Conservation (phyloP, 1,140 invertebrate genomes). For the Capitella teleta region DNA sequence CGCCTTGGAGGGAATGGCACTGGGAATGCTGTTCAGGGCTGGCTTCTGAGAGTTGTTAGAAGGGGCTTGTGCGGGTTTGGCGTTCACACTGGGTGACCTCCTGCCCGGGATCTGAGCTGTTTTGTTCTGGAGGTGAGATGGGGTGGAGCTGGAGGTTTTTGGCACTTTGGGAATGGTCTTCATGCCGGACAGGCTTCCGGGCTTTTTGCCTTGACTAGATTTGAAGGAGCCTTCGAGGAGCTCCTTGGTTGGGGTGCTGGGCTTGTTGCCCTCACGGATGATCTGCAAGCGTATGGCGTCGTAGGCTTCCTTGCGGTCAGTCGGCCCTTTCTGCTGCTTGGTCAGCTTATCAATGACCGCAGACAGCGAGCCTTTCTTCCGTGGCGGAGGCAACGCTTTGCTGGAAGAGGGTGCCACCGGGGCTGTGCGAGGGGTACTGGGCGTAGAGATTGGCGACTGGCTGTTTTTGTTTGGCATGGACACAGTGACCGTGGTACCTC, state of each 20-base stretch:
- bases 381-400: conserved; percentile 5
- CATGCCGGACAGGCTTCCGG: background rate
- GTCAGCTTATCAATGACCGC: conserved; percentile 75
- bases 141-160: too few species aligned
- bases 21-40: background rate
- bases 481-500: conserved; percentile 22
- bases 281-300: conserved; percentile 13
- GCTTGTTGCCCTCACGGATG: conserved; percentile 13
- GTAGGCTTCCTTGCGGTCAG: conserved; percentile 1
- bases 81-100: background rate
- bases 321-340: conserved; percentile 12
- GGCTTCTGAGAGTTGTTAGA: background rate
- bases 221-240: conserved; percentile 2
- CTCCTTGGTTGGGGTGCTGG: conserved; percentile 11
- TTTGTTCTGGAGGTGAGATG: background rate
- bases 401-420: background rate
- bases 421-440: too few species aligned
- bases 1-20: too few species aligned
- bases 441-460: too few species aligned
- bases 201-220: conserved; percentile 5
- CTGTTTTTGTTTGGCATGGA: conserved; percentile 7
- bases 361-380: conserved; percentile 43
- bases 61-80: background rate
- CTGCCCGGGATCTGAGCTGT: background rate
- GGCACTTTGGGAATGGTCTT: too few species aligned